Evolutionary conservation across 2,888 invertebrate genomes (phyloP), one percentile per base, ranked within the genome.

Genomic region (Tineola bisselliella): DNA sequence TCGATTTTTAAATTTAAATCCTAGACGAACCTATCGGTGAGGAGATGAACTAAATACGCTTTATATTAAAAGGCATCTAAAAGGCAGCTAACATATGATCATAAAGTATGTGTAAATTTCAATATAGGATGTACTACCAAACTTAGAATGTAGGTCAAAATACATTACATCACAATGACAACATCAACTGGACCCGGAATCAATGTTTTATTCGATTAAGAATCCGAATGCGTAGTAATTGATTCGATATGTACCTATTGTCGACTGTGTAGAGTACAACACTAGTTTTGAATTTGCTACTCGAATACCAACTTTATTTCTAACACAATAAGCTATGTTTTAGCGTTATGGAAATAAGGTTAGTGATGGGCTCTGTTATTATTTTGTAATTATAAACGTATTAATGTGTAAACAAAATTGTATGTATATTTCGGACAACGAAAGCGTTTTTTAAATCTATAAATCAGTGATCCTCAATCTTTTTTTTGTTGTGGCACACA

Each of bases 151-250:
- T 48, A 48, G 48, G 13, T 13, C 48, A 17, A 3, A 48, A 48
- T 15, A n/a, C 48, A 48, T 48, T 48, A 17, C 48, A 48, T 48
- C 48, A 48, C 48, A 48, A 48, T 17, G 15, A 48, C 13, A 48
- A 48, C 48, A 48, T 48, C 48, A 17, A 48, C 15, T 48, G 48
- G 48, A 48, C 13, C 48, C 48, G 48, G 48, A 48, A 48, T 48
- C 48, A n/a, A 48, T 48, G 48, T 17, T 48, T 48, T 48, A 48
- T 48, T 48, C 48, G 48, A 48, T 48, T 48, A 48, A 13, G 48
- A 48, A 48, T 48, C 17, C 48, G 48, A 48, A 48, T 17, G 17
- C 48, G 48, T 48, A 48, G 17, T 48, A 48, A 48, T 48, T 17
- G 48, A 48, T 48, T 48, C n/a, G 48, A 48, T 48, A 48, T n/a